Conservation (phyloP, 2,113 vertebrate species). For the Chamaea fasciata region DNA sequence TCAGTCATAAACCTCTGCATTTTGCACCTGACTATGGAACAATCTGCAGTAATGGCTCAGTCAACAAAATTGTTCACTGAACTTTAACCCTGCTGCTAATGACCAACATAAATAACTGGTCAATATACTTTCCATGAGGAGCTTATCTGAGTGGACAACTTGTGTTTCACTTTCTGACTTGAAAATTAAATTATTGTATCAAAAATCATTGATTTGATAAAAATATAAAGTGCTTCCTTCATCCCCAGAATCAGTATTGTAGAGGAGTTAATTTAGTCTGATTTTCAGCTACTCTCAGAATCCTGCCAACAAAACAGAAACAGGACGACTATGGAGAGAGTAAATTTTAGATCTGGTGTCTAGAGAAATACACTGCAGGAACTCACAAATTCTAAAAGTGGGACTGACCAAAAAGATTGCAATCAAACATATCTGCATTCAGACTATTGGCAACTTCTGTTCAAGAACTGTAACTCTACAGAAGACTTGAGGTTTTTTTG, state of each 20-base stretch:
- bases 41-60: not conserved
- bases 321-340: not conserved
- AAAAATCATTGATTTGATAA: not conserved
- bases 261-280: not conserved
- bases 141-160: not conserved
- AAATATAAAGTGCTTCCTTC: not conserved
- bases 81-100: not conserved
- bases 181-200: not conserved
- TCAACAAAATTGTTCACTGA: not conserved
- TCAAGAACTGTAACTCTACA: not conserved
- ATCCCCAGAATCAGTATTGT: not conserved
- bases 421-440: not conserved
- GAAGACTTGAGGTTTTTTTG: not conserved
- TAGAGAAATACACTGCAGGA: not conserved
- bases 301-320: not conserved
- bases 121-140: not conserved
- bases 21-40: not conserved
- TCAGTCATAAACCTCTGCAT: not conserved
- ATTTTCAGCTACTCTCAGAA: not conserved
- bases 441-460: not conserved
- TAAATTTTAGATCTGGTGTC: not conserved
- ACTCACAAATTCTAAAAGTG: not conserved
- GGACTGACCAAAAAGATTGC: not conserved
- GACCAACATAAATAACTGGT: not conserved
- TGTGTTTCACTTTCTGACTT: not conserved